These are phyloP conservation scores for Probaryconus sp. DNA, from an alignment of 1,140 invertebrate species.

Conservation along the genomic window DNA sequence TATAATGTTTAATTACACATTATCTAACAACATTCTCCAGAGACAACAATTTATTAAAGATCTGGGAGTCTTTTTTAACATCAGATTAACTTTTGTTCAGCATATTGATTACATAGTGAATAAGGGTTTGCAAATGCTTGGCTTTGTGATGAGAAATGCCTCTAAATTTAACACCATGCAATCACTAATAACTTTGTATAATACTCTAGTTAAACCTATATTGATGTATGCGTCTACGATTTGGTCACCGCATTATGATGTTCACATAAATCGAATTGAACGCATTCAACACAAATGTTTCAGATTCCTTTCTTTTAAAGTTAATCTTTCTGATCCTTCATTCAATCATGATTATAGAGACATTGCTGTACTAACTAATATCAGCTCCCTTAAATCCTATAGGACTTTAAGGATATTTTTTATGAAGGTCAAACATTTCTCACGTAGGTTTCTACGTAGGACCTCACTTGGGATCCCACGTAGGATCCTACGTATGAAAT, in stretches of 20 bases:
- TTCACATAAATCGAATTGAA: background rate
- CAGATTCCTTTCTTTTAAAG: background rate
- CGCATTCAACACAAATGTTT: constrained; percentile 12
- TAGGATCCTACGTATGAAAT: too few species aligned
- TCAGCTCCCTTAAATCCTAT: too few species aligned
- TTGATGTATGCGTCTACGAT: constrained; percentile 3
- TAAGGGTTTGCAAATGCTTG: constrained; percentile 6
- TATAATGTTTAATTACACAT: background rate
- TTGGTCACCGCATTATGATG: constrained; percentile 1
- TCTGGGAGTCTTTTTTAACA: constrained; percentile 1
- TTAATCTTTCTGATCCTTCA: too few species aligned
- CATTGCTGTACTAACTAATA: too few species aligned
- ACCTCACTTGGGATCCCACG: too few species aligned
- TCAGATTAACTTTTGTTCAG: background rate
- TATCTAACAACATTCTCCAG: background rate
- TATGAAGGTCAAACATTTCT: too few species aligned
- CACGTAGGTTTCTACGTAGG: too few species aligned
- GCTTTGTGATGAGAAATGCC: constrained; percentile 1
- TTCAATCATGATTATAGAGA: too few species aligned
- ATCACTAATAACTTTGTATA: background rate
- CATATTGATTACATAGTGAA: constrained; percentile 16
- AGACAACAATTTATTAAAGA: constrained; percentile 2
- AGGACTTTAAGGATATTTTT: too few species aligned
- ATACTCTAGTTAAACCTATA: constrained; percentile 7
- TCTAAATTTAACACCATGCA: background rate